Percentiles rank a stretch among this genome's conserved stretches.
phyloP scores from a whole-genome alignment of 2,888 invertebrate genomes.

The Ormyrus nitidulus region DNA sequence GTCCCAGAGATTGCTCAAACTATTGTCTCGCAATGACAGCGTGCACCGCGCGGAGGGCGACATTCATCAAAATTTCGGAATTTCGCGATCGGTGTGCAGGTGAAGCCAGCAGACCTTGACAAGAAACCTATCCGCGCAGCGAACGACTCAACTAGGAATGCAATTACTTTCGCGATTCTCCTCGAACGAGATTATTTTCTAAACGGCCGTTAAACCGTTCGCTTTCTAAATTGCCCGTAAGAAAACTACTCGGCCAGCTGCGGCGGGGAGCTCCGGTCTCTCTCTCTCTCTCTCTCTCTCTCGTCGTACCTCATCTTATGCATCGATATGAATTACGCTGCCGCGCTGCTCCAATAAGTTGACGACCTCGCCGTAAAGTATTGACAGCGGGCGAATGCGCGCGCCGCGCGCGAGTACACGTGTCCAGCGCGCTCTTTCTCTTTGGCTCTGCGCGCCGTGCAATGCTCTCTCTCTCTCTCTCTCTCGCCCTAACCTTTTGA shows the following conservation, averaged over 20 bases:
- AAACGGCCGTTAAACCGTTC: constrained; percentile 17
- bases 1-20: too few species aligned
- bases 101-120: too few species aligned
- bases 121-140: too few species aligned
- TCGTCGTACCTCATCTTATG: constrained; percentile 26
- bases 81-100: too few species aligned
- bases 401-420: neutral
- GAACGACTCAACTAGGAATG: neutral
- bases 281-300: too few species aligned
- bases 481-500: constrained; percentile 35
- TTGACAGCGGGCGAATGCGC: neutral
- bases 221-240: constrained; percentile 24
- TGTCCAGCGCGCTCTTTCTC: neutral
- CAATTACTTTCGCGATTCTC: neutral
- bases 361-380: constrained; percentile 38
- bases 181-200: constrained; percentile 3
- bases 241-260: neutral
- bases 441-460: neutral
- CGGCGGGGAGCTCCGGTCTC: neutral
- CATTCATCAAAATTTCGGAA: too few species aligned
- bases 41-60: too few species aligned
- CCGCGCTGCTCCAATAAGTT: constrained; percentile 24
- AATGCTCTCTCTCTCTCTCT: neutral
- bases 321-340: constrained; percentile 38
- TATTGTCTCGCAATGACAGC: too few species aligned